A percentile compares a stretch with the other conserved stretches of the same genome.
Conservation (phyloP, 2,888 invertebrate genomes). For the Machimus rusticus region DNA sequence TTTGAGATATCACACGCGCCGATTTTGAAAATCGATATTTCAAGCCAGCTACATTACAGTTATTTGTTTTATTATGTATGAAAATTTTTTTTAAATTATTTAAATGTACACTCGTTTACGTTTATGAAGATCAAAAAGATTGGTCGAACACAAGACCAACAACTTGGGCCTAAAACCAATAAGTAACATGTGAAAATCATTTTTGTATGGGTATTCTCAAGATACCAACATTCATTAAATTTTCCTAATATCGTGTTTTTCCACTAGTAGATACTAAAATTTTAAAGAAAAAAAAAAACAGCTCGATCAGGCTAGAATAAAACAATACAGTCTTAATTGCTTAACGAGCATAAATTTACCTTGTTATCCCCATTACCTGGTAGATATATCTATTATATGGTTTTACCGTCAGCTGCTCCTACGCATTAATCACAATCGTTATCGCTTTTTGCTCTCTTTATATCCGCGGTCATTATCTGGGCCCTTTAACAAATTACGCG, state of each 20-base stretch:
- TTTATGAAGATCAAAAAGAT: too few relatives aligned
- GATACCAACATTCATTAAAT: background rate
- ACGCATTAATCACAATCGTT: background rate
- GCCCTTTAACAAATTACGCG: background rate
- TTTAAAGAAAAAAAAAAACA: background rate
- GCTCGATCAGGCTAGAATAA: background rate
- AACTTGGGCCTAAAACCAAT: too few relatives aligned
- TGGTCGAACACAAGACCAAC: too few relatives aligned
- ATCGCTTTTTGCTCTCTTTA: background rate
- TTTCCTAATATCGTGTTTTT: background rate
- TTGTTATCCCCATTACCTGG: background rate
- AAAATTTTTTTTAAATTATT: too few relatives aligned
- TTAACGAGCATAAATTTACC: background rate
- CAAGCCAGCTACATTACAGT: too few relatives aligned
- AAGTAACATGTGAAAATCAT: too few relatives aligned
- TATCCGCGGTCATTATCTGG: background rate
- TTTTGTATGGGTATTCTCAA: background rate
- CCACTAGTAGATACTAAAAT: background rate
- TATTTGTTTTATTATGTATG: too few relatives aligned
- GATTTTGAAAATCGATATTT: too few relatives aligned
- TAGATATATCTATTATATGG: background rate
- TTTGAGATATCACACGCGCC: too few relatives aligned
- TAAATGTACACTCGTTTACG: too few relatives aligned
- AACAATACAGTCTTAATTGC: background rate
- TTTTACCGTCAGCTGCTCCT: background rate